A percentile compares a stretch with the other conserved stretches of the same genome.
These are phyloP conservation scores for Hapalemur alaotrensis DNA, from an alignment of 2,797 vertebrate species.

Conservation along the genomic window DNA sequence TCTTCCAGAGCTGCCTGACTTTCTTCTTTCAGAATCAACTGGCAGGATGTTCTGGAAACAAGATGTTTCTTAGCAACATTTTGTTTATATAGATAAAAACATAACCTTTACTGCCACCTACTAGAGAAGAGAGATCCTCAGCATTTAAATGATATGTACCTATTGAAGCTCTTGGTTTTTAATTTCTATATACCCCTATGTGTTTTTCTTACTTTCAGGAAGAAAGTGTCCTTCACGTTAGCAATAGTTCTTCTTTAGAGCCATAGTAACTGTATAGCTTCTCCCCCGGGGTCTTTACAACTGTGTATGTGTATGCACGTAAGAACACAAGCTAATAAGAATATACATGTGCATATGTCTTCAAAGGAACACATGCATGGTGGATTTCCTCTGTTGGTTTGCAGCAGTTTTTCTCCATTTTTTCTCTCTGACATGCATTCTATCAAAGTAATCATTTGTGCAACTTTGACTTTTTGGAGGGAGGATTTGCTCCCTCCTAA, in stretches of 20 bases:
- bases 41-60: constrained; percentile 55
- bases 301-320: too few species aligned
- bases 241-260: not conserved
- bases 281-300: not conserved
- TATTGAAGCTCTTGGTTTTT: constrained; percentile 35
- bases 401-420: too few species aligned
- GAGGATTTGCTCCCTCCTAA: not conserved
- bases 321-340: not conserved
- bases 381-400: not conserved
- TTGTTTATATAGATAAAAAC: constrained; percentile 70
- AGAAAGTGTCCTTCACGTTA: not conserved
- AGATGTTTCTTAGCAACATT: constrained; percentile 70
- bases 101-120: constrained; percentile 48
- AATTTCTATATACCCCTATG: not conserved
- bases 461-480: not conserved
- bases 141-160: constrained; percentile 50
- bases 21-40: constrained; percentile 49
- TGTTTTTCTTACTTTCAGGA: constrained; percentile 3
- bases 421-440: not conserved
- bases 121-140: constrained; percentile 44
- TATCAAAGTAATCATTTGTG: not conserved
- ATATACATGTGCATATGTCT: not conserved
- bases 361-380: not conserved
- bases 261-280: not conserved
- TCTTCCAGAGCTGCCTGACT: constrained; percentile 29